phyloP scores from a whole-genome alignment of 1,140 invertebrate genomes.

The Meteorus sp. region DNA sequence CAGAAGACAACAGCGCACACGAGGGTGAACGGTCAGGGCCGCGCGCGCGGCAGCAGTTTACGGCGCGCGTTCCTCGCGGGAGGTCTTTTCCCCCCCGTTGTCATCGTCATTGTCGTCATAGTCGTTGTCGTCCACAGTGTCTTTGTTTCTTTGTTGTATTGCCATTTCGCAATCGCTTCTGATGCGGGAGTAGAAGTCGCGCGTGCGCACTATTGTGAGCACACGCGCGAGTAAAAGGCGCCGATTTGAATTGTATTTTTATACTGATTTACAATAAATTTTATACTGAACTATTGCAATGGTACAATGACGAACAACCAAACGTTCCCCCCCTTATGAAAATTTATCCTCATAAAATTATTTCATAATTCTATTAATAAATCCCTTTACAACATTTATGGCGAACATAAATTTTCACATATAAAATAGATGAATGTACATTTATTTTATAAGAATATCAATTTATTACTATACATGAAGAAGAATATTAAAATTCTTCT shows the following conservation, averaged over 20 bases:
- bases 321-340: slow-evolving; percentile 10
- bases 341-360: not conserved
- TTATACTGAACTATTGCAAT: not conserved
- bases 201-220: too few species aligned
- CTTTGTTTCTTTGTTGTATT: slow-evolving; percentile 40
- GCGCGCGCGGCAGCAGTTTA: slow-evolving; percentile 22
- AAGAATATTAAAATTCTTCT: too few species aligned
- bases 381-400: not conserved
- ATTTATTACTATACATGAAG: too few species aligned
- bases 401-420: too few species aligned
- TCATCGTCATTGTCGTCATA: too few species aligned
- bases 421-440: too few species aligned
- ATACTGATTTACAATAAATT: not conserved
- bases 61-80: slow-evolving; percentile 32
- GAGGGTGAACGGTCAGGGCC: slow-evolving; percentile 32
- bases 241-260: slow-evolving; percentile 32
- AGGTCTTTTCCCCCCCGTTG: slow-evolving; percentile 39
- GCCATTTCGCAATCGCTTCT: slow-evolving; percentile 37
- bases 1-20: too few species aligned
- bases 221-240: slow-evolving; percentile 40
- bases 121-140: too few species aligned
- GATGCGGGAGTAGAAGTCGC: slow-evolving; percentile 13
- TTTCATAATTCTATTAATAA: not conserved
- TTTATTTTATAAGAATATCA: too few species aligned
- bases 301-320: slow-evolving; percentile 12